Percentiles rank a stretch among this genome's conserved stretches.
These are phyloP conservation scores for Alectura lathami DNA, from an alignment of 2,113 vertebrate genomes.

Conservation along the genomic window DNA sequence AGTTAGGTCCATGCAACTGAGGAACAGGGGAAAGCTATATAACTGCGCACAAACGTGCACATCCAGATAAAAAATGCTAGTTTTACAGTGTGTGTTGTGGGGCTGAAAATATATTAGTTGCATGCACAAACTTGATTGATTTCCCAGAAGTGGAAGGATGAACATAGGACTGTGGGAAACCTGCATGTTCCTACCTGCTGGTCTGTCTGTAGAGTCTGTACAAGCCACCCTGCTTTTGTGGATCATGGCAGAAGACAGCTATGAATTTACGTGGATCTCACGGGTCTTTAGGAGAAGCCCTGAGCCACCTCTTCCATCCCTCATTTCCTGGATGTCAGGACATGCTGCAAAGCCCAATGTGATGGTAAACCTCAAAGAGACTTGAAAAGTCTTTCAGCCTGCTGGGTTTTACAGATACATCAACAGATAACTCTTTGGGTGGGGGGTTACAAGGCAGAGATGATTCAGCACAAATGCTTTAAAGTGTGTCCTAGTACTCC, in stretches of 20 bases:
- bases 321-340: neutral
- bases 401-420: neutral
- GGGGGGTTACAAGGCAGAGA: neutral
- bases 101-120: neutral
- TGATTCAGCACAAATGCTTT: neutral
- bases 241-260: neutral
- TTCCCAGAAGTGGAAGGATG: neutral
- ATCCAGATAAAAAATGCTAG: neutral
- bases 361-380: neutral
- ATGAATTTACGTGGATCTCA: neutral
- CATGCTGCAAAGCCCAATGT: neutral
- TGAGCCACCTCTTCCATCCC: neutral
- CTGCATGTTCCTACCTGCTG: neutral
- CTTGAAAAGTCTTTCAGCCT: neutral
- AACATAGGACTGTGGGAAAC: neutral
- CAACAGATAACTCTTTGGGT: neutral
- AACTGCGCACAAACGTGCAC: neutral
- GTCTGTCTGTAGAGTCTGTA: neutral
- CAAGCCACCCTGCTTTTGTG: neutral
- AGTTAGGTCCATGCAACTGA: neutral
- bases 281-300: neutral
- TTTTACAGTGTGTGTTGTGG: neutral
- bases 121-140: neutral
- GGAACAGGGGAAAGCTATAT: neutral
- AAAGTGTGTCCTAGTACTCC: neutral